Conservation (phyloP, 2,797 vertebrate species). For the Thamnophis elegans region DNA sequence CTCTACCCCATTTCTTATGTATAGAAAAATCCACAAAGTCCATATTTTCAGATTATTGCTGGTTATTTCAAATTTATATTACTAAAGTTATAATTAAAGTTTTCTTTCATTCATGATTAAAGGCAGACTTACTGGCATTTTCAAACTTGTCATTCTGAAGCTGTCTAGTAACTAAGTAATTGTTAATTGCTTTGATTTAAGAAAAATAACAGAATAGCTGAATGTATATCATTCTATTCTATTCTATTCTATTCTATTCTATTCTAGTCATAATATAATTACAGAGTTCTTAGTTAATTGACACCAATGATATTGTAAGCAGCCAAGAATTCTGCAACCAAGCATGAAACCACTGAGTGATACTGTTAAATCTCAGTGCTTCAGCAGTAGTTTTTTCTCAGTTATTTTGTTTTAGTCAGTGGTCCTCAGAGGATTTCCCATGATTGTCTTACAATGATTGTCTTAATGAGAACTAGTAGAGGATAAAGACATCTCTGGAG, state of each 20-base stretch:
- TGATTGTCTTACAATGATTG: conserved; percentile 30
- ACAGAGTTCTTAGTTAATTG: conserved; percentile 11
- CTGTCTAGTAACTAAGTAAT: background rate
- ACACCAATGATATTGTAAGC: background rate
- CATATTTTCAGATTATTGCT: background rate
- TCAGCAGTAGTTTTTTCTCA: conserved; percentile 1
- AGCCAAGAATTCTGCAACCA: conserved; percentile 6
- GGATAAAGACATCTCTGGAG: conserved; percentile 20
- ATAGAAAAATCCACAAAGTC: background rate
- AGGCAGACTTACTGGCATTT: background rate
- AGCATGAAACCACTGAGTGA: conserved; percentile 18
- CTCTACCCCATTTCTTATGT: background rate
- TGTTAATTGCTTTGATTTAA: too few species aligned
- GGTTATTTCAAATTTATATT: background rate
- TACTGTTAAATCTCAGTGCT: conserved; percentile 27
- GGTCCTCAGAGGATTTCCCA: conserved; percentile 15
- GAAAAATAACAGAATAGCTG: background rate
- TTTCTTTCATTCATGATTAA: background rate
- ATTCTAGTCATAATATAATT: background rate
- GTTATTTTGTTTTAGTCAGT: conserved; percentile 22
- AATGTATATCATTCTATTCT: background rate
- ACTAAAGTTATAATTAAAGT: background rate
- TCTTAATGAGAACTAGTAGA: conserved; percentile 27
- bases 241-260: too few species aligned
- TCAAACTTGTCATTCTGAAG: background rate